A percentile compares a stretch with the other conserved stretches of the same genome.
These are phyloP conservation scores for Stichodactyla mertensii DNA, from an alignment of 64 coral and sea anemone genomes.

Conservation along the genomic window DNA sequence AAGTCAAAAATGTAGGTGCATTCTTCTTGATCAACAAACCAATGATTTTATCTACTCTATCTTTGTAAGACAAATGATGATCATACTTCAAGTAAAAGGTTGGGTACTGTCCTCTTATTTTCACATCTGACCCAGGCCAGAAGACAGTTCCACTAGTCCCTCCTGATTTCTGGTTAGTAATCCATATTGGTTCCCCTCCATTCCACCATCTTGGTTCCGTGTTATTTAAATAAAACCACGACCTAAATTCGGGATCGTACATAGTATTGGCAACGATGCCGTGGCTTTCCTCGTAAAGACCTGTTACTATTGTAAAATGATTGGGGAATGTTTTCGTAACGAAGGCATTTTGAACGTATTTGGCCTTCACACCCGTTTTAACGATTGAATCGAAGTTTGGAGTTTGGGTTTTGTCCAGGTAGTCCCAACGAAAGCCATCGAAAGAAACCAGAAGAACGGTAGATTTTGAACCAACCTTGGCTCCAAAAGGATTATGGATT, in stretches of 20 bases:
- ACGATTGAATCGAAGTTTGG: conserved; percentile 76
- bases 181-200: conserved; percentile 60
- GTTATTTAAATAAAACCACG: conserved; percentile 56
- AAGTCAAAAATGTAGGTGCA: conserved; percentile 59
- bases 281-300: conserved; percentile 87
- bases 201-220: conserved; percentile 65
- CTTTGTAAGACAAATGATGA: conserved; percentile 22
- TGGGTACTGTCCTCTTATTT: conserved; percentile 50
- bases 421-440: conserved; percentile 94
- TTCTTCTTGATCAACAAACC: conserved; percentile 34
- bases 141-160: conserved; percentile 71
- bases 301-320: conserved; percentile 78
- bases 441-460: conserved; percentile 74
- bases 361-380: conserved; percentile 62
- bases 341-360: conserved; percentile 73
- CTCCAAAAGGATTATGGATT: background rate
- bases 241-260: conserved; percentile 73
- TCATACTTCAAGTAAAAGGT: conserved; percentile 42
- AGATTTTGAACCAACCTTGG: conserved; percentile 14
- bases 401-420: conserved; percentile 62
- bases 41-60: conserved; percentile 53
- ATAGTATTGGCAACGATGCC: conserved; percentile 78
- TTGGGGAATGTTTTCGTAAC: conserved; percentile 86
- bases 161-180: conserved; percentile 63
- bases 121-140: conserved; percentile 75